Evolutionary conservation across 2,113 vertebrate genomes (phyloP), one percentile per base, ranked within the genome.

Genomic region (Scophthalmus maximus): DNA sequence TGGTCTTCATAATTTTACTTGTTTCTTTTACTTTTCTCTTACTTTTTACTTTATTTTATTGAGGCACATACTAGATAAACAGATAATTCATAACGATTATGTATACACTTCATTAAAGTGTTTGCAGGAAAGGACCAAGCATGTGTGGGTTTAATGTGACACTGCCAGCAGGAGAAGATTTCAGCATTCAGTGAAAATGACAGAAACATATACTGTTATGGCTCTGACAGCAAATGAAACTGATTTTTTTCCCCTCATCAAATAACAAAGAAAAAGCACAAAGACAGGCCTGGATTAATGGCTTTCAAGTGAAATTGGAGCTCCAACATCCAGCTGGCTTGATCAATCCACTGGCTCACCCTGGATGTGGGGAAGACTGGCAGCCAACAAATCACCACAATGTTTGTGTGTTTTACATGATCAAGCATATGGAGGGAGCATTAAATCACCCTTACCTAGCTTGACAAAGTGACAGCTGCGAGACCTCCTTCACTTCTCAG

Each of bases 371-470:
- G 68, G 29, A 67, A 73, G 56, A 88, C 74, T 83, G 77, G 79
- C 86, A 83, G 77, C 84, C 84, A 83, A 85, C 88, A 88, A 86
- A 87, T 85, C 88, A 85, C 72, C 58, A 51, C 60, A 58, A 53
- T 85, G 84, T 79, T 65, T 79, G 75, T 87, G 82, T 87, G 79
- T 88, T 87, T 87, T 87, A 88, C 86, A 87, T 88, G 84, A 83
- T 87, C 78, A 88, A 85, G 66, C 79, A 85, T 82, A 78, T 85
- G 79, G 77, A 76, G 52, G 27, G 59, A 68, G 72, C 73, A 59
- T 84, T 86, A 84, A 76, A 86, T 89, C 81, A 74, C 18, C 61
- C 53, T 30, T 69, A 68, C 68, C 73, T 82, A 64, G 60, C 78
- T 72, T 81, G 67, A 74, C 76, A 79, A 76, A 65, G 51, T 79